These are phyloP conservation scores for Noctua fimbriata DNA, from an alignment of 2,888 invertebrate species.

Conservation along the genomic window DNA sequence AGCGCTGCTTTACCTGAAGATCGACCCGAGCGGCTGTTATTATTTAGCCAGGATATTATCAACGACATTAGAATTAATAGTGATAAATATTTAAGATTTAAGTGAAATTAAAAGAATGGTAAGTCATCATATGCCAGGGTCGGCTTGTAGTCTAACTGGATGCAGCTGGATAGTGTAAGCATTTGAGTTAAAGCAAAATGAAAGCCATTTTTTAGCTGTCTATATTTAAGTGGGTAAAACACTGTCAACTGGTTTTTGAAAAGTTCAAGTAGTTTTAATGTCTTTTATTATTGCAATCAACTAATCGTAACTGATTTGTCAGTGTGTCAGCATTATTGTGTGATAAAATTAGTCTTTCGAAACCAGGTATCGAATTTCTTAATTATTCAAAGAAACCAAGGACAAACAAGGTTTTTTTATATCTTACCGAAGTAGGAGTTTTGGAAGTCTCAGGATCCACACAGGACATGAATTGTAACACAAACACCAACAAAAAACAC, in stretches of 20 bases:
- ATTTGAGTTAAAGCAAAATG: not conserved
- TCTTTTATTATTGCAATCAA: not conserved
- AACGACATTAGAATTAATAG: too few species aligned
- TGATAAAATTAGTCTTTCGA: not conserved
- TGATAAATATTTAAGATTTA: not conserved
- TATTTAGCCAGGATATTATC: too few species aligned
- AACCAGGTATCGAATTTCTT: not conserved
- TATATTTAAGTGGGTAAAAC: not conserved
- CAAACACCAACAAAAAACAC: conserved; percentile 15
- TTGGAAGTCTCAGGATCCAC: not conserved
- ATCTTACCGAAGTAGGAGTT: conserved; percentile 18
- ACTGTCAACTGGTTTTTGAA: not conserved
- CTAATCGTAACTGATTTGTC: not conserved
- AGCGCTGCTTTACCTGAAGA: too few species aligned
- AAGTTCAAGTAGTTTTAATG: not conserved
- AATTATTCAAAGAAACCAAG: not conserved
- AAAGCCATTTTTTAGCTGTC: not conserved
- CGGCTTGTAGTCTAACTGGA: not conserved
- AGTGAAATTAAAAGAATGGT: not conserved
- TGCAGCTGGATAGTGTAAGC: not conserved
- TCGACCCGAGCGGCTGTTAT: too few species aligned
- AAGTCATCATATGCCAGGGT: not conserved
- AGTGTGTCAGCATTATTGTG: too few species aligned
- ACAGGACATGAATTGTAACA: conserved; percentile 9
- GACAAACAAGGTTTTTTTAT: not conserved